Conservation (phyloP, 2,888 invertebrate genomes). For the Oxystoma pomonae region DNA sequence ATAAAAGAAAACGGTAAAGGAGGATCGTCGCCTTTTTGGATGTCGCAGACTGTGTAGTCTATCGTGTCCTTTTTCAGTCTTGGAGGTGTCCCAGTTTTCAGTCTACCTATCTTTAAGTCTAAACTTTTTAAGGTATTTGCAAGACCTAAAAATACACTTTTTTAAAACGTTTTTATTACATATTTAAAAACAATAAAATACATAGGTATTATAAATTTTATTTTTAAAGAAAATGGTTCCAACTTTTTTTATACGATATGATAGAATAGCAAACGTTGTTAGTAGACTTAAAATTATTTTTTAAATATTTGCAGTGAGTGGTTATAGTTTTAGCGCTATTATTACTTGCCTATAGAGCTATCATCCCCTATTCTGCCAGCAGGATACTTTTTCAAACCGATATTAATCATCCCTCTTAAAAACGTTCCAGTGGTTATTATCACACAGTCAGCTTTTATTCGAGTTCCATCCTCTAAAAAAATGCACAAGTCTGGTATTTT, state of each 20-base stretch:
- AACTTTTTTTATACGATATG: no score
- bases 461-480: slow-evolving; percentile 55
- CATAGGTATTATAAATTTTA: no score
- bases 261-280: no score
- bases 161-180: no score
- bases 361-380: slow-evolving; percentile 81
- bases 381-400: slow-evolving; percentile 67
- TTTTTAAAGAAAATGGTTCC: no score
- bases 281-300: no score
- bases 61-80: slow-evolving; percentile 65
- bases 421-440: slow-evolving; percentile 88
- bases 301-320: no score
- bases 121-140: slow-evolving; percentile 67
- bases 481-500: no score
- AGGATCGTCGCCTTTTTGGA: slow-evolving; percentile 60
- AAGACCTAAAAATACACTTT: slow-evolving; percentile 58
- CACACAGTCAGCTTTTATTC: slow-evolving; percentile 59
- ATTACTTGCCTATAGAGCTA: slow-evolving; percentile 58
- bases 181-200: no score
- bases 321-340: no score
- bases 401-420: slow-evolving; percentile 78
- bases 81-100: slow-evolving; percentile 88
- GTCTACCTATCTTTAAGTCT: slow-evolving; percentile 69
- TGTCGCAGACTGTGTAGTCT: slow-evolving; percentile 56
- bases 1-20: slow-evolving; percentile 79